Conservation (phyloP, 2,888 invertebrate species). For the Coleophora deauratella region DNA sequence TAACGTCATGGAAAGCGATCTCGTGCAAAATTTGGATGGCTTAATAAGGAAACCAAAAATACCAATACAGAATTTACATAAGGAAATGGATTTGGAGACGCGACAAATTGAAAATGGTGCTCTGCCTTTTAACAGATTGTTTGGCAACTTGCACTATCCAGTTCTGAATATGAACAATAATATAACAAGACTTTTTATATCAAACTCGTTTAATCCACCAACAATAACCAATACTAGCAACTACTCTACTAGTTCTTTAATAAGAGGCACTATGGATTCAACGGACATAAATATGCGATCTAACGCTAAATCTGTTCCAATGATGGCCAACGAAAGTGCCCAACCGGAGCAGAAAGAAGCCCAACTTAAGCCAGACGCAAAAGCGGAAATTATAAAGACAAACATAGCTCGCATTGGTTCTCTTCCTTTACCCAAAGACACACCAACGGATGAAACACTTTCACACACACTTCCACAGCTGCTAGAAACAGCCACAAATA, state of each 20-base stretch:
- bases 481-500: slow-evolving; percentile 34
- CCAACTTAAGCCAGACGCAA: not conserved
- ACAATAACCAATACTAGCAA: no score
- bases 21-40: slow-evolving; percentile 16
- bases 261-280: not conserved
- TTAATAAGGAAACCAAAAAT: slow-evolving; percentile 16
- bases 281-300: not conserved
- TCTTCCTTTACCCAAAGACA: not conserved
- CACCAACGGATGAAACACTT: not conserved
- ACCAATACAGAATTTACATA: slow-evolving; percentile 12
- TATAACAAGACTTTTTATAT: no score
- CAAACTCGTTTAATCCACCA: no score
- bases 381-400: not conserved
- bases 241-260: no score
- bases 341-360: not conserved
- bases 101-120: slow-evolving; percentile 7
- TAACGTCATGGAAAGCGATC: slow-evolving; percentile 14
- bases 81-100: slow-evolving; percentile 18
- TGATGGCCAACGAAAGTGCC: not conserved
- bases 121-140: no score
- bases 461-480: slow-evolving; percentile 22
- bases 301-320: not conserved
- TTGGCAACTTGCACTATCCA: no score
- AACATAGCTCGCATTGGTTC: no score
- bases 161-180: no score